A percentile compares a stretch with the other conserved stretches of the same genome.
Conservation (phyloP, 1,140 invertebrate species). For the Fopius arisanus region DNA sequence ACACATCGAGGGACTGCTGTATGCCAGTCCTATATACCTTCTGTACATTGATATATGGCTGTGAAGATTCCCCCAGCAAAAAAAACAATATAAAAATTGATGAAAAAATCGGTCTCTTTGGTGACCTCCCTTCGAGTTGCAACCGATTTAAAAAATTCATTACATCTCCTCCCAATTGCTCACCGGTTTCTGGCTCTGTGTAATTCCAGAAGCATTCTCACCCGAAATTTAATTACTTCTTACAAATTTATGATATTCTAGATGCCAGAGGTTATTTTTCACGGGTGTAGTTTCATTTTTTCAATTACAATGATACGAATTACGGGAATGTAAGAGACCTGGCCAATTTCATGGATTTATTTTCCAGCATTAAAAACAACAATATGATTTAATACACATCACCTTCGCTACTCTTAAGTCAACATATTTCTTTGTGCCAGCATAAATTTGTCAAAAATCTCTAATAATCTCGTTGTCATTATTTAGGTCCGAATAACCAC, state of each 20-base stretch:
- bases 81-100: neutral
- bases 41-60: conserved; percentile 7
- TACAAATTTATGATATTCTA: neutral
- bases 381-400: too few species aligned
- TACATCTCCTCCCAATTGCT: neutral
- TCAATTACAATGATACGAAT: neutral
- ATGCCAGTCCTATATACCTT: neutral
- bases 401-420: too few species aligned
- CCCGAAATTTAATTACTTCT: neutral
- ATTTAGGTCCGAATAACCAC: neutral
- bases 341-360: too few species aligned
- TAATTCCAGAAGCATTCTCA: neutral
- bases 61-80: neutral
- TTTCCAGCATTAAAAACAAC: too few species aligned
- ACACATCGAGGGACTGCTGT: conserved; percentile 10
- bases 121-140: neutral
- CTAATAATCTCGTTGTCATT: neutral
- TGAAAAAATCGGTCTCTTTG: neutral
- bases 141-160: neutral
- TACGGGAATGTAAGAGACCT: neutral
- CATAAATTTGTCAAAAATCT: neutral
- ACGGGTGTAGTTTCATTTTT: neutral
- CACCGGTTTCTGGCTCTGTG: neutral
- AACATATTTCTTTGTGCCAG: neutral
- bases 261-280: neutral